phyloP scores from a whole-genome alignment of 1,140 invertebrate species.

The Megalonaias nervosa region DNA sequence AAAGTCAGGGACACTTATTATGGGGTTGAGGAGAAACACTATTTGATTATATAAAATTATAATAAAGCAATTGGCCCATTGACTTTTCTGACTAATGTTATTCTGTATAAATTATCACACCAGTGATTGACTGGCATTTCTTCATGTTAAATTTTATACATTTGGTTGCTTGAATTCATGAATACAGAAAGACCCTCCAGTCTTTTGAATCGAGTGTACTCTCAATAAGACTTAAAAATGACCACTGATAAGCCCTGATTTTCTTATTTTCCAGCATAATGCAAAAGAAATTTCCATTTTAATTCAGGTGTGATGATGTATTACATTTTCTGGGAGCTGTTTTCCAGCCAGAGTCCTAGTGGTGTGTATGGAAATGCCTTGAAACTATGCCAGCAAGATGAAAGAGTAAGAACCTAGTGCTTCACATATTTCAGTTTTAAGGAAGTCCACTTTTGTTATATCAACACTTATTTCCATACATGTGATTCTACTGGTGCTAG shows the following conservation, averaged over 20 bases:
- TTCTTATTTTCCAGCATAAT: neutral
- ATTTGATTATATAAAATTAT: too few species aligned
- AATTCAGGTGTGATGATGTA: constrained; percentile 81
- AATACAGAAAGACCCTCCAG: neutral
- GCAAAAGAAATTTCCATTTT: neutral
- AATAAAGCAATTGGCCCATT: too few species aligned
- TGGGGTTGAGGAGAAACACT: too few species aligned
- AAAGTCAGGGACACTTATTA: too few species aligned
- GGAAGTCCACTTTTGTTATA: too few species aligned
- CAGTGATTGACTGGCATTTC: neutral
- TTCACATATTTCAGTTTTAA: too few species aligned
- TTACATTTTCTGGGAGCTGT: constrained; percentile 86
- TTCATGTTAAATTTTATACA: neutral
- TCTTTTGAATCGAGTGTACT: neutral
- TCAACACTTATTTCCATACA: too few species aligned
- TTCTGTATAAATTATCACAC: too few species aligned
- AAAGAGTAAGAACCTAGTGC: constrained; percentile 73
- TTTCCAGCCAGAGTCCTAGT: constrained; percentile 89
- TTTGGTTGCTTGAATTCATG: neutral
- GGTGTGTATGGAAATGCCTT: constrained; percentile 86
- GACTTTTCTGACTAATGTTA: too few species aligned
- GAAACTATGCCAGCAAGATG: constrained; percentile 81
- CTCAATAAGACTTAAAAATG: neutral
- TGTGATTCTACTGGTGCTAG: too few species aligned
- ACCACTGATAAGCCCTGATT: neutral